Percentiles rank a stretch among this genome's conserved stretches.
Conservation (phyloP, 35 echinoderm and acorn worm species). For the Anneissia japonica region DNA sequence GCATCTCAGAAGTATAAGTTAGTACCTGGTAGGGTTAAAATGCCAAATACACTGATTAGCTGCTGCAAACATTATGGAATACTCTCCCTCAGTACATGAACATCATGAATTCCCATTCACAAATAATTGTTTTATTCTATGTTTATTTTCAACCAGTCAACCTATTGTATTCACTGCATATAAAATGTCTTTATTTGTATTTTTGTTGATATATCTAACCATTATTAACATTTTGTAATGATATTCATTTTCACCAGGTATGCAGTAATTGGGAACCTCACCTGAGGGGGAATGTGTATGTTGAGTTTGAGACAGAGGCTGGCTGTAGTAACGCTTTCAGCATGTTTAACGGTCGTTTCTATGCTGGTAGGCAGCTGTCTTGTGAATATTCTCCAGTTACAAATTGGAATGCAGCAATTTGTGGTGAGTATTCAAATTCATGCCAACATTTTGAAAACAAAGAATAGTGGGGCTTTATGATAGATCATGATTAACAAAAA, state of each 20-base stretch:
- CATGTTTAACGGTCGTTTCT: conserved; percentile 65
- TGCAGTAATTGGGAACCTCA: conserved; percentile 95
- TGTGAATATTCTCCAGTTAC: conserved; percentile 54
- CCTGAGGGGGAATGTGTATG: conserved; percentile 85
- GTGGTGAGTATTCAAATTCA: conserved; percentile 71
- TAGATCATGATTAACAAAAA: too few relatives aligned
- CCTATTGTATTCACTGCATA: neutral
- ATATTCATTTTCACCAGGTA: conserved; percentile 40
- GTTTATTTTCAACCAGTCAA: neutral
- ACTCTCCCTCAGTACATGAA: too few relatives aligned
- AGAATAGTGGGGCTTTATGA: too few relatives aligned
- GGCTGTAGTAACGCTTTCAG: conserved; percentile 52
- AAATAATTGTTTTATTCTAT: too few relatives aligned
- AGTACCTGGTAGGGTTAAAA: too few relatives aligned
- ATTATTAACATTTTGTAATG: too few relatives aligned
- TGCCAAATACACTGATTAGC: too few relatives aligned
- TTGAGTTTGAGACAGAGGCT: conserved; percentile 70
- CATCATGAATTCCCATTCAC: too few relatives aligned
- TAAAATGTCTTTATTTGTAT: neutral
- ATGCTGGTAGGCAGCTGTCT: conserved; percentile 63
- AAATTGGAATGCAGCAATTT: conserved; percentile 88
- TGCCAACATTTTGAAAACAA: too few relatives aligned
- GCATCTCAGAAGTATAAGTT: too few relatives aligned
- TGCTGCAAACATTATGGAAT: too few relatives aligned
- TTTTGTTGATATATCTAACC: neutral